A percentile compares a stretch with the other conserved stretches of the same genome.
These are phyloP conservation scores for Gobio gobio DNA, from an alignment of 2,113 vertebrate genomes.

Conservation along the genomic window DNA sequence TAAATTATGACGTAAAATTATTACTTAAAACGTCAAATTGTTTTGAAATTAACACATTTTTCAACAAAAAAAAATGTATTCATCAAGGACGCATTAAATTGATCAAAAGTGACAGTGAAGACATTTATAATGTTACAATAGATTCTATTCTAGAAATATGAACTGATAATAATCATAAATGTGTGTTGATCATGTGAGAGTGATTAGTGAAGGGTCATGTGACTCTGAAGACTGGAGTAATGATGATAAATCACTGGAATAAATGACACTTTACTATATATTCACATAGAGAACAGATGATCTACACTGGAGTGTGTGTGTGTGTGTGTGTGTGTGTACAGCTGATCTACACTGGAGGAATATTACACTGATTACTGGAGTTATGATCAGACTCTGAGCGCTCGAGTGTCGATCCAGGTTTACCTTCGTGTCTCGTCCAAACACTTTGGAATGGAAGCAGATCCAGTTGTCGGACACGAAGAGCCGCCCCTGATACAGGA, in stretches of 20 bases:
- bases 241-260: background rate
- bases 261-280: background rate
- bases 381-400: background rate
- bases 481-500: conserved; percentile 93
- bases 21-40: no score
- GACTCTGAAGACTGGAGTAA: background rate
- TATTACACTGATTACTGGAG: background rate
- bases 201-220: background rate
- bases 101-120: no score
- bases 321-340: no score
- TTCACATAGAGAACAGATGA: background rate
- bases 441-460: conserved; percentile 97
- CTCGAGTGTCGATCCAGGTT: no score
- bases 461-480: conserved; percentile 96
- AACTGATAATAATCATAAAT: background rate
- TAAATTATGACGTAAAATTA: no score
- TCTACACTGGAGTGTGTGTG: no score
- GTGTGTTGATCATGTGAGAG: background rate
- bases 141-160: no score
- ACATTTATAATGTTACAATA: no score
- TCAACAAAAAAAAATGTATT: no score
- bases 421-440: conserved; percentile 97
- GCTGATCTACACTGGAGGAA: fast-evolving
- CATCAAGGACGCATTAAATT: no score
- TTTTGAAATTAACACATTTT: no score